These are phyloP conservation scores for Cataglyphis livida DNA, from an alignment of 2,888 invertebrate genomes.

Conservation along the genomic window DNA sequence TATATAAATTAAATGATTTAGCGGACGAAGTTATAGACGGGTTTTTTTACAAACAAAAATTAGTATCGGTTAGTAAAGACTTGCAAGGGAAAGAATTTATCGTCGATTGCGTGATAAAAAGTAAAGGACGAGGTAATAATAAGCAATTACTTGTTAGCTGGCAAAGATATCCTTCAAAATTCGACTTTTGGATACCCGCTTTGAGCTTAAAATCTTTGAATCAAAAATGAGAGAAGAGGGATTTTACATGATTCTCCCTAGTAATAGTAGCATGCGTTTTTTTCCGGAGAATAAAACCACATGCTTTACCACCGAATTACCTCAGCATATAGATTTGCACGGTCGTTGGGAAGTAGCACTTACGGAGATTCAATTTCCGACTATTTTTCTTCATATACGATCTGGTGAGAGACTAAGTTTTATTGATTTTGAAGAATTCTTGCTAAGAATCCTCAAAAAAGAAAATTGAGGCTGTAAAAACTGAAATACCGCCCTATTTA, in stretches of 20 bases:
- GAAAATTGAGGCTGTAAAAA: too few relatives aligned
- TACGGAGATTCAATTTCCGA: neutral
- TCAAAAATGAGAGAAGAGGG: too few relatives aligned
- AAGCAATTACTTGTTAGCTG: neutral
- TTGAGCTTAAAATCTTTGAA: too few relatives aligned
- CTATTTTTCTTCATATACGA: neutral
- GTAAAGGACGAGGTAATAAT: neutral
- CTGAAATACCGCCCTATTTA: too few relatives aligned
- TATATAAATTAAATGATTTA: neutral
- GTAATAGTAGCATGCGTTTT: too few relatives aligned
- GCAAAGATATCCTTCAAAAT: neutral
- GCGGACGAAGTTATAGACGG: neutral
- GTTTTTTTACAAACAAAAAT: neutral
- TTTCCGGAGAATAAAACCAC: too few relatives aligned
- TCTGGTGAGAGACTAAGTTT: neutral
- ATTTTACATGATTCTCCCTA: too few relatives aligned
- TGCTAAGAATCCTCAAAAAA: too few relatives aligned
- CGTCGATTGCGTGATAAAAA: neutral
- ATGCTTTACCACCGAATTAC: neutral
- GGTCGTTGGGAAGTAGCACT: neutral
- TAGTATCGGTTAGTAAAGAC: neutral
- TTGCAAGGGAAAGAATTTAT: neutral
- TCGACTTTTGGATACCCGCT: neutral
- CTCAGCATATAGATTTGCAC: neutral
- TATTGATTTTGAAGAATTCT: neutral